These are phyloP conservation scores for Trichogramma dendrolimi DNA, from an alignment of 2,888 invertebrate species.

Conservation along the genomic window DNA sequence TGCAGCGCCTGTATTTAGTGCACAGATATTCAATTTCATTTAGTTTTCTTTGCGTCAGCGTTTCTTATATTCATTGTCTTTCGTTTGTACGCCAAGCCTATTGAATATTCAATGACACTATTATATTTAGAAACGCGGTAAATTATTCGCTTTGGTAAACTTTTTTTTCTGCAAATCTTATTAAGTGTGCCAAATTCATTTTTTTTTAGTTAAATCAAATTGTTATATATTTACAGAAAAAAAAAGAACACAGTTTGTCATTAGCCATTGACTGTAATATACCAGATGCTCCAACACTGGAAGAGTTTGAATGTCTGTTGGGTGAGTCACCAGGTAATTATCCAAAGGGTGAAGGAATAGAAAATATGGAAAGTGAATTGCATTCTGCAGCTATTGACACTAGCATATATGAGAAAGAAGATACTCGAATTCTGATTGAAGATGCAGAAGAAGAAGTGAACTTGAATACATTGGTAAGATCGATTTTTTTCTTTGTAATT, in stretches of 20 bases:
- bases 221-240: constrained; percentile 36
- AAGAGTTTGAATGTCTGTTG: constrained; percentile 48
- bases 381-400: constrained; percentile 50
- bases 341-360: constrained; percentile 47
- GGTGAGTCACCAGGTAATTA: constrained; percentile 50
- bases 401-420: constrained; percentile 44
- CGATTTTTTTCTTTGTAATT: not conserved
- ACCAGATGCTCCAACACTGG: constrained; percentile 48
- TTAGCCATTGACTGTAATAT: constrained; percentile 40
- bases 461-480: not conserved
- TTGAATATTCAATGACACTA: no score
- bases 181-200: not conserved
- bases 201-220: constrained; percentile 5
- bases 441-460: constrained; percentile 8
- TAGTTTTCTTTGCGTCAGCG: no score
- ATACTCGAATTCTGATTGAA: constrained; percentile 24
- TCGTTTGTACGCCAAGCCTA: no score
- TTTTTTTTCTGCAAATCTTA: no score
- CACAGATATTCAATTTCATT: no score
- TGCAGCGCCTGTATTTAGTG: no score
- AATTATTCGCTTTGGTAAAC: no score
- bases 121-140: no score
- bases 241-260: constrained; percentile 40
- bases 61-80: no score
- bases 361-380: constrained; percentile 50